Percentiles rank a stretch among this genome's conserved stretches.
Evolutionary conservation across 2,113 vertebrate genomes (phyloP).

Genomic region (Sinocyclocheilus rhinocerous): DNA sequence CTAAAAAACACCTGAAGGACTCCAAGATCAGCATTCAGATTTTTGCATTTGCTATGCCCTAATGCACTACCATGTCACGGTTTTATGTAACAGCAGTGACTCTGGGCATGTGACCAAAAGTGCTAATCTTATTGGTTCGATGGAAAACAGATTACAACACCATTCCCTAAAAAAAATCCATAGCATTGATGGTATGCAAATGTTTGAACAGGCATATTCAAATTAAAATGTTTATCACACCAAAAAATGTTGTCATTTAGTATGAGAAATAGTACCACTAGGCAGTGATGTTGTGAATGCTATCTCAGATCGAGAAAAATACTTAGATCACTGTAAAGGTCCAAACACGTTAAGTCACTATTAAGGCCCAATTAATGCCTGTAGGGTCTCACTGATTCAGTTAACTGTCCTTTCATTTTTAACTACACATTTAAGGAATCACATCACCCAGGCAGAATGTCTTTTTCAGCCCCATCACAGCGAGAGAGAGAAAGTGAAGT

Average conservation of each 20-base stretch:
- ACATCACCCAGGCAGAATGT: conserved; percentile 33
- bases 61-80: neutral
- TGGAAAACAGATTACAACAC: neutral
- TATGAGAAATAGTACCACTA: neutral
- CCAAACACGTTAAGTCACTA: neutral
- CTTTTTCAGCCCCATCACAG: conserved; percentile 33
- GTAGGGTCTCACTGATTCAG: neutral
- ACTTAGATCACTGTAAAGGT: neutral
- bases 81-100: neutral
- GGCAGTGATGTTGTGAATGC: neutral
- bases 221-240: neutral
- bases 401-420: conserved; percentile 12
- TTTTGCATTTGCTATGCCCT: neutral
- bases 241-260: neutral
- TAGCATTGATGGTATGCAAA: neutral
- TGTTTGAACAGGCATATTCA: neutral
- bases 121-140: neutral
- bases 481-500: conserved; percentile 15
- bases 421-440: conserved; percentile 17
- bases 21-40: neutral
- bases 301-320: neutral
- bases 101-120: neutral
- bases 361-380: conserved; percentile 11
- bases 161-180: neutral
- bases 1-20: too few relatives aligned